These are phyloP conservation scores for Gymnocypris eckloni DNA, from an alignment of 2,797 vertebrate species.

Conservation along the genomic window DNA sequence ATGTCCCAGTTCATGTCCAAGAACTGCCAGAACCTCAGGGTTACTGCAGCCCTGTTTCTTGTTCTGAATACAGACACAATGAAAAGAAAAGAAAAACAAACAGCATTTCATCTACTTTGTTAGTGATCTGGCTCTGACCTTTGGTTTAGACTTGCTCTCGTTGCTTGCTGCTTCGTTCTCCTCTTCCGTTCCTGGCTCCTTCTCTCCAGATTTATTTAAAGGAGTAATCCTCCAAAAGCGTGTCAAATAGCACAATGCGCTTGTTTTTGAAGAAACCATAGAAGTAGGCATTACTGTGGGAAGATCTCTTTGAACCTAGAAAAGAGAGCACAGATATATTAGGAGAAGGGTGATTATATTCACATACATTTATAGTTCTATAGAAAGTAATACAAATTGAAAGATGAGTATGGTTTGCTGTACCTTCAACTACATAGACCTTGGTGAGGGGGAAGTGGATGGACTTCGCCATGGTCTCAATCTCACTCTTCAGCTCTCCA, in stretches of 20 bases:
- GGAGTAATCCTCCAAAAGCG: slow-evolving; percentile 95
- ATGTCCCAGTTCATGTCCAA: slow-evolving; percentile 97
- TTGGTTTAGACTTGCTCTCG: slow-evolving; percentile 86
- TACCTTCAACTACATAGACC: slow-evolving; percentile 98
- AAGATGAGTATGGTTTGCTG: slow-evolving; percentile 45
- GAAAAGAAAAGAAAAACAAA: background rate
- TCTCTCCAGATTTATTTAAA: slow-evolving; percentile 85
- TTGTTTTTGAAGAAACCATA: slow-evolving; percentile 99
- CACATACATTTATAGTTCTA: background rate
- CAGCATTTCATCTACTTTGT: background rate
- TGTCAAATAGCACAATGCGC: slow-evolving; percentile 96
- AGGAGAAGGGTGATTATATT: background rate
- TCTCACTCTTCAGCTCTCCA: slow-evolving; percentile 91
- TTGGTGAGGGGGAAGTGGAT: slow-evolving; percentile 97
- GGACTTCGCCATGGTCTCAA: slow-evolving; percentile 92
- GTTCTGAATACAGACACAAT: slow-evolving; percentile 74
- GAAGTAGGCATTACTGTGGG: slow-evolving; percentile 99
- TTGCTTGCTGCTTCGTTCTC: slow-evolving; percentile 72
- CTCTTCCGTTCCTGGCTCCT: slow-evolving; percentile 63
- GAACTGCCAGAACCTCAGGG: slow-evolving; percentile 93
- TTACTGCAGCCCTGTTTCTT: slow-evolving; percentile 99
- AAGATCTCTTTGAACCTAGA: slow-evolving; percentile 96
- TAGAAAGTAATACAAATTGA: background rate
- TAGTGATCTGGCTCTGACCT: slow-evolving; percentile 73
- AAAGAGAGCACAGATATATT: background rate